Percentiles rank a stretch among this genome's conserved stretches.
These are phyloP conservation scores for Leptogaster cylindrica DNA, from an alignment of 2,888 invertebrate species.

Conservation along the genomic window DNA sequence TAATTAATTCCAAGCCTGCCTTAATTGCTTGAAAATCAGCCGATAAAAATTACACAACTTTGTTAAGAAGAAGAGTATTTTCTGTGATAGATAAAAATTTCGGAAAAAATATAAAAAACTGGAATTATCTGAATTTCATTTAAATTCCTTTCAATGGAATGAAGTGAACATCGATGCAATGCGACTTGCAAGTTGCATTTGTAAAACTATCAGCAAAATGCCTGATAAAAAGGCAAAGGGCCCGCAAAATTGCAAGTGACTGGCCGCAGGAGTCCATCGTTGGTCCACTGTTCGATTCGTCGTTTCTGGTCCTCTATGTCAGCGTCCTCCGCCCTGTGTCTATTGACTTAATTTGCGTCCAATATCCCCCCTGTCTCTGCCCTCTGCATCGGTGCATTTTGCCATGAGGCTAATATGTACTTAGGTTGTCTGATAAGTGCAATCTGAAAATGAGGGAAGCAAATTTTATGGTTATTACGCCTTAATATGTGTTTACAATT, in stretches of 20 bases:
- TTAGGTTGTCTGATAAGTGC: slow-evolving; percentile 26
- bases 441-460: slow-evolving; percentile 49
- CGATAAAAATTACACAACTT: too few species aligned
- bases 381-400: not conserved
- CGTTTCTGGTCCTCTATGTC: slow-evolving; percentile 1
- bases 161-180: not conserved
- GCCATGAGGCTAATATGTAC: slow-evolving; percentile 19
- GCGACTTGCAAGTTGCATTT: not conserved
- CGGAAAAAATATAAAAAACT: not conserved
- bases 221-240: slow-evolving; percentile 6
- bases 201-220: slow-evolving; percentile 4
- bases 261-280: not conserved
- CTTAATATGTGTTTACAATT: slow-evolving; percentile 50
- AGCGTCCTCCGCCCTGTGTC: slow-evolving; percentile 16
- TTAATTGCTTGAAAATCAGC: too few species aligned
- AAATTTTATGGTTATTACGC: slow-evolving; percentile 50
- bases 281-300: not conserved
- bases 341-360: slow-evolving; percentile 46
- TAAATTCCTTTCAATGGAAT: not conserved
- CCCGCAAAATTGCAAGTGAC: not conserved
- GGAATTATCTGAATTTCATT: slow-evolving; percentile 22
- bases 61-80: not conserved
- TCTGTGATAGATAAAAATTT: too few species aligned
- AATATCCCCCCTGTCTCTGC: not conserved
- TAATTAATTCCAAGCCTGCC: too few species aligned